These are phyloP conservation scores for Himalopsyche anomala DNA, from an alignment of 2,888 invertebrate genomes.

Conservation along the genomic window DNA sequence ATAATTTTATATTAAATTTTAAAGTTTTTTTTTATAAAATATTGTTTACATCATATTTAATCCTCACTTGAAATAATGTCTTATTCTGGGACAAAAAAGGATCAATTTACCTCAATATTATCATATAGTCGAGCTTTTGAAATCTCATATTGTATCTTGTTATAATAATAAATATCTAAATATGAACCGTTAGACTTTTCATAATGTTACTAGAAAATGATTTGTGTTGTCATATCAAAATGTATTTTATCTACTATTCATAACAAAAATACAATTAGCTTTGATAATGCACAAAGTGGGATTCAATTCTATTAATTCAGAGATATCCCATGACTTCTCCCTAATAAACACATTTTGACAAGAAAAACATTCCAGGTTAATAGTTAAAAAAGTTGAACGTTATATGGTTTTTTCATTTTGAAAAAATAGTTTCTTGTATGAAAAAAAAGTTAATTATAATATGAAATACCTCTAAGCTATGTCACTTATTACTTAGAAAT, in stretches of 20 bases:
- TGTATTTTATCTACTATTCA: constrained; percentile 2
- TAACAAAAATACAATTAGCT: neutral
- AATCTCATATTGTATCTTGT: constrained; percentile 12
- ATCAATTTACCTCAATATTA: neutral
- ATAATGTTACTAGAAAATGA: constrained; percentile 3
- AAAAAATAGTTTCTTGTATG: neutral
- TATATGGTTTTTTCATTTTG: neutral
- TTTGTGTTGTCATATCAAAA: constrained; percentile 9
- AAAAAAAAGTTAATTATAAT: constrained; percentile 14
- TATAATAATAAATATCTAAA: neutral
- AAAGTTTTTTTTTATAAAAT: constrained; percentile 5
- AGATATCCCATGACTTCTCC: neutral
- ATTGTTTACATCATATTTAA: neutral
- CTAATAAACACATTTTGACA: neutral
- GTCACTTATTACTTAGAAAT: constrained; percentile 38
- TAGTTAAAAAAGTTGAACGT: neutral
- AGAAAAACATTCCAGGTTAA: constrained; percentile 16
- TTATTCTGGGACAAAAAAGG: neutral
- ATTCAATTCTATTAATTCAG: neutral
- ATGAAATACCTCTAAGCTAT: neutral
- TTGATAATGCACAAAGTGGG: neutral
- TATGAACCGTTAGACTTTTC: neutral
- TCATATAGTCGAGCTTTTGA: neutral
- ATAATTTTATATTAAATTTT: constrained; percentile 7
- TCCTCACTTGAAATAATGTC: neutral